Base-by-base conservation (phyloP, 30 jellyfish, hydroid and myxozoan species). In the Catostylus mosaicus region DNA sequence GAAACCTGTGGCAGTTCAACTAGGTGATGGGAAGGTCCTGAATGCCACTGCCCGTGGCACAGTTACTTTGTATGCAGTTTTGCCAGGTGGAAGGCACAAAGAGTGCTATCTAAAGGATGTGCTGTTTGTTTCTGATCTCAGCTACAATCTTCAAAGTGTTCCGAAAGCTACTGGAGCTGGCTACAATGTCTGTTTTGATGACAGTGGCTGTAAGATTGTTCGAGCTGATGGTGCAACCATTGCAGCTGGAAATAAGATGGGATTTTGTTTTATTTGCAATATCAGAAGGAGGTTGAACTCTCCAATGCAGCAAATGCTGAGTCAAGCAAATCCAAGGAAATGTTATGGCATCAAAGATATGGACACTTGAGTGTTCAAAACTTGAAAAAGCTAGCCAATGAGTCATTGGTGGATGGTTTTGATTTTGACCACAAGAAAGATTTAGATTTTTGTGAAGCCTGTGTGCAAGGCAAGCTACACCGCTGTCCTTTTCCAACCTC, bases 271-370 rank as follows among this genome's bases (percentile, higher is more conserved):
- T 64, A 22, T 30, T 8, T n/a, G 23, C 77, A 22, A 22, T 16
- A 64, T 37, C 33, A 16, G 48, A 22, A 22, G 77, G 47, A 64
- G 48, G 27, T 20, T 64, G 67, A 52, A 52, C 67, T 52, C 67
- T 70, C 33, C 82, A 70, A 76, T 43, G 30, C 52, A 31, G 54
- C 54, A 43, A 43, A 43, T 43, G 54, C 54, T 43, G 54, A 43
- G 54, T 43, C 54, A 43, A 35, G 51, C 65, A 35, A 62, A 86
- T 22, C 72, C 31, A 77, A 60, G 23, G 94, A 46, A 45, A n/a
- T 30, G 6, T 2, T 65, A 2, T 86, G 96, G 89, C 96, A 80
- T 45, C 60, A 71, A 66, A 30, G 89, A 23, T 87, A 45, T 47
- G 88, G 96, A n/a, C 90, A 87, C 48, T 57, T 84, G n/a, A 75